Evolutionary conservation across 2,888 invertebrate species (phyloP).

Genomic region (Acleris cristana): DNA sequence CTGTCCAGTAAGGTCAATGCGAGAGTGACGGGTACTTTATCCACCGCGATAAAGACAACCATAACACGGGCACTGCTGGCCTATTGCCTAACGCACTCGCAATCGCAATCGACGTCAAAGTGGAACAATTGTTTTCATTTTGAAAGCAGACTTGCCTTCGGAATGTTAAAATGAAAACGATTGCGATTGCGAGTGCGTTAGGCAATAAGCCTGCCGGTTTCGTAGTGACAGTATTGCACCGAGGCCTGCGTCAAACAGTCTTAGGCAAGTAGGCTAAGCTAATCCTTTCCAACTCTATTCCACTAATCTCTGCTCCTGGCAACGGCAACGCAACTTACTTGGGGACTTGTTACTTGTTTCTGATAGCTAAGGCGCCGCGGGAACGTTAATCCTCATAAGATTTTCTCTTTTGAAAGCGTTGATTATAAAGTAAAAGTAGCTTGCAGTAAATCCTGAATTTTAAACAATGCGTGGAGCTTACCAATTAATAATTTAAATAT

Average conservation of each 20-base stretch:
- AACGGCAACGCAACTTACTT: slow-evolving; percentile 55
- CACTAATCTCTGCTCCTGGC: slow-evolving; percentile 60
- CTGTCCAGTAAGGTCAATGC: too few species aligned
- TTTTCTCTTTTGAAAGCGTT: slow-evolving; percentile 60
- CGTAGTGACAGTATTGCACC: slow-evolving; percentile 12
- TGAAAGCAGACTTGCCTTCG: too few species aligned
- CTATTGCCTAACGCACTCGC: too few species aligned
- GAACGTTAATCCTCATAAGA: slow-evolving; percentile 60
- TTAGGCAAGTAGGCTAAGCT: slow-evolving; percentile 48
- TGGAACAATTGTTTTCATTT: too few species aligned
- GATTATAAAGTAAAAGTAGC: slow-evolving; percentile 56
- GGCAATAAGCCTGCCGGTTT: neutral
- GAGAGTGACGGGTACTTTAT: too few species aligned
- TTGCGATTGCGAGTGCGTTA: too few species aligned
- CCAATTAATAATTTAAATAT: too few species aligned
- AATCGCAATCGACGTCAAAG: too few species aligned
- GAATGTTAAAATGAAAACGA: too few species aligned
- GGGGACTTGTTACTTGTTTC: slow-evolving; percentile 51
- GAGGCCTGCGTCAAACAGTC: slow-evolving; percentile 34
- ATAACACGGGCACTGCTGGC: too few species aligned
- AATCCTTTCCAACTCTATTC: slow-evolving; percentile 64
- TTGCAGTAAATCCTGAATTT: slow-evolving; percentile 42
- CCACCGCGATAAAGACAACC: too few species aligned
- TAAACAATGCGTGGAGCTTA: slow-evolving; percentile 38
- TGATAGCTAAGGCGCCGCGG: slow-evolving; percentile 55